Percentiles rank a stretch among this genome's conserved stretches.
phyloP scores from a whole-genome alignment of 1,140 invertebrate species.

The Eumaeus atala region DNA sequence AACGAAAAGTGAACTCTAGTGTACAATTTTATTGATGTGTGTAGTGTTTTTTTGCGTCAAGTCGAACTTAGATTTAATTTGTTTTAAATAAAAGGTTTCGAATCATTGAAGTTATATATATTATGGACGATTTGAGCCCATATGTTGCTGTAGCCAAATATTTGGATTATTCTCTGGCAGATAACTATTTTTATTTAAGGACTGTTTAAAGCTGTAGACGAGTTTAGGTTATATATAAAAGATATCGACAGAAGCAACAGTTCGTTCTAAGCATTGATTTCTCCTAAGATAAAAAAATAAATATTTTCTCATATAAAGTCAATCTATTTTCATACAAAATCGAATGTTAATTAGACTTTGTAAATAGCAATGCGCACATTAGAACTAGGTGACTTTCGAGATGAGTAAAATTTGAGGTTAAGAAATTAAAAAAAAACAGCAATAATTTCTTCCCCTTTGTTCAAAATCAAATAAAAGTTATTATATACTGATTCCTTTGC shows the following conservation, averaged over 20 bases:
- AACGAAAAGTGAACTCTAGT: slow-evolving; percentile 37
- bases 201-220: slow-evolving; percentile 58
- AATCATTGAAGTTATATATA: slow-evolving; percentile 60
- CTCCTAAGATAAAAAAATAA: slow-evolving; percentile 44
- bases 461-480: too few relatives aligned
- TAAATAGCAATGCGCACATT: slow-evolving; percentile 65
- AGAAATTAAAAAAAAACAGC: too few relatives aligned
- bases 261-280: slow-evolving; percentile 55
- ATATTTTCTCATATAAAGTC: slow-evolving; percentile 68
- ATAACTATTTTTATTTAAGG: slow-evolving; percentile 42
- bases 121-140: slow-evolving; percentile 51
- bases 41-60: slow-evolving; percentile 40
- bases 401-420: slow-evolving; percentile 24
- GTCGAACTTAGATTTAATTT: slow-evolving; percentile 46
- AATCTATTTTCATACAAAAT: slow-evolving; percentile 68
- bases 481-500: too few relatives aligned
- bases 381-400: slow-evolving; percentile 19
- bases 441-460: too few relatives aligned
- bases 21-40: slow-evolving; percentile 31
- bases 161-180: slow-evolving; percentile 35
- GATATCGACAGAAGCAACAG: slow-evolving; percentile 53
- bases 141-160: slow-evolving; percentile 39
- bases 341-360: slow-evolving; percentile 51
- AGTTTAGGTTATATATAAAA: slow-evolving; percentile 49
- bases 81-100: slow-evolving; percentile 54